Evolutionary conservation across 2,113 vertebrate genomes (phyloP).

Genomic region (Boulengeromyrus knoepffleri): DNA sequence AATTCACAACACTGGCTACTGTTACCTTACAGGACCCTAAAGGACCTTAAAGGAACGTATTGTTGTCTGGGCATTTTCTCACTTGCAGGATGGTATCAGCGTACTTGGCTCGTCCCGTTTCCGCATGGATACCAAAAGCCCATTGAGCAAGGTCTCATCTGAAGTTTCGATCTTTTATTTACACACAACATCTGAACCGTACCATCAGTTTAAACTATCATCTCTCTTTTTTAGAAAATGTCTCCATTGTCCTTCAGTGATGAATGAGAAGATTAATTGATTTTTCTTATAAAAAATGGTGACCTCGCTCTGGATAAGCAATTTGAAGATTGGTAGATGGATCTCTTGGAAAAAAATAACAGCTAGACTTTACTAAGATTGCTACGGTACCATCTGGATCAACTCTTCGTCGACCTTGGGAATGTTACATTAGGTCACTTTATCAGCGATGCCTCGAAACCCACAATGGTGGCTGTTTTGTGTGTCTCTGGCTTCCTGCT

Average conservation of each 20-base stretch:
- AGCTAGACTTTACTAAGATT: background rate
- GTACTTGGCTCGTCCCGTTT: background rate
- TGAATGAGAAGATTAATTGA: background rate
- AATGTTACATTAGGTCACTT: background rate
- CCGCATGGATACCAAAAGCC: background rate
- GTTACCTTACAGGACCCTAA: background rate
- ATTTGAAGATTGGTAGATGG: background rate
- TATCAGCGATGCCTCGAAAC: background rate
- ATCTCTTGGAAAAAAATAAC: background rate
- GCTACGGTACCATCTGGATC: background rate
- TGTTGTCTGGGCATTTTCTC: background rate
- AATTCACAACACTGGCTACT: background rate
- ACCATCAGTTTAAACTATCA: background rate
- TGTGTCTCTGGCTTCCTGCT: slow-evolving; percentile 15
- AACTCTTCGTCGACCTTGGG: background rate
- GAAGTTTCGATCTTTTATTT: slow-evolving; percentile 8
- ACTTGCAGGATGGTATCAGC: background rate
- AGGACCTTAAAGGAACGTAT: background rate
- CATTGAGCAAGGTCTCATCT: background rate
- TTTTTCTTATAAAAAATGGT: background rate
- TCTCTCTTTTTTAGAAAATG: background rate
- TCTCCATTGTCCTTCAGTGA: background rate
- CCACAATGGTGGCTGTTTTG: background rate
- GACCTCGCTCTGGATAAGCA: background rate
- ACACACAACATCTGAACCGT: background rate